Evolutionary conservation across 2,888 invertebrate genomes (phyloP).

Genomic region (Camponotus fellah): DNA sequence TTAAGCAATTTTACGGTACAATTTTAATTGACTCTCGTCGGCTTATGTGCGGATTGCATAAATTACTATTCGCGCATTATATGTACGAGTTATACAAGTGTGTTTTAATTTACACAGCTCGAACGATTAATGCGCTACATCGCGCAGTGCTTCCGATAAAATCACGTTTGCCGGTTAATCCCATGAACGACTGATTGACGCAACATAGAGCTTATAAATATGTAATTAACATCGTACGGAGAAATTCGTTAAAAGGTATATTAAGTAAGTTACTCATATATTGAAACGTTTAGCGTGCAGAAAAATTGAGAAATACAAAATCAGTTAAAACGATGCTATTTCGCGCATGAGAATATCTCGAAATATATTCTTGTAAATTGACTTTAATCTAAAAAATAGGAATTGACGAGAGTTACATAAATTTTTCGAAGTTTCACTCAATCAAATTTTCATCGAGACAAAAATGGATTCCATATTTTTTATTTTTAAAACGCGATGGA

Average conservation of each 20-base stretch:
- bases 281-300: not conserved
- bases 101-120: constrained; percentile 46
- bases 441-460: not conserved
- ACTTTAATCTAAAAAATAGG: not conserved
- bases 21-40: constrained; percentile 49
- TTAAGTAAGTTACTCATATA: constrained; percentile 3
- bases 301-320: not conserved
- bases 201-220: constrained; percentile 36
- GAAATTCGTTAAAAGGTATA: constrained; percentile 10
- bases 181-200: constrained; percentile 8
- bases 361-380: not conserved
- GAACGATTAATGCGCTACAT: constrained; percentile 50
- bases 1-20: constrained; percentile 49
- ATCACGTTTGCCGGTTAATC: constrained; percentile 41
- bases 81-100: constrained; percentile 46
- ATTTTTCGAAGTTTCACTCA: not conserved
- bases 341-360: not conserved
- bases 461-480: not conserved
- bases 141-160: constrained; percentile 48
- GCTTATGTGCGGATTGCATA: constrained; percentile 48
- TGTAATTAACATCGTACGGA: constrained; percentile 36
- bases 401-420: not conserved
- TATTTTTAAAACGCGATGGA: not conserved
- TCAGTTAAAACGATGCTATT: not conserved
- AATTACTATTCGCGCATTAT: constrained; percentile 51